Evolutionary conservation across 2,888 invertebrate genomes (phyloP), one percentile per base, ranked within the genome.

Genomic region (Acholoe squamosa): DNA sequence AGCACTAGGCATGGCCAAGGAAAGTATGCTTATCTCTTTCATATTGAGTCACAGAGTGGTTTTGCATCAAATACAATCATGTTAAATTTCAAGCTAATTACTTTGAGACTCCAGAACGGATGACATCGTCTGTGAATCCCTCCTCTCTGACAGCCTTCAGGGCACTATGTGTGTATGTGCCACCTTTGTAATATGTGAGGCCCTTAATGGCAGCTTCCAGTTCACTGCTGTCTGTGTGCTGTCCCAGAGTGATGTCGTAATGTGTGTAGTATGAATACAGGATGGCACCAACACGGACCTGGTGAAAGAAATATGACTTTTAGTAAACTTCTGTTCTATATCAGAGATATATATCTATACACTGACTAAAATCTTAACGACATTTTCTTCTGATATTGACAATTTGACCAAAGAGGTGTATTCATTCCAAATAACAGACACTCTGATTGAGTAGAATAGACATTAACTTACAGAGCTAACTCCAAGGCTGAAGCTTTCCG

Each of bases 111-210:
- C 67, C 67, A 7, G 31, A 31, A 12, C 89, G 28, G 33, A 28
- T 28, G 1, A n/a, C 52, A 54, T 0, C 89, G 16, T 52, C 67
- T 22, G 61, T 19, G 22, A 89, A 31, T n/a, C 61, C 89, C n/a
- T 67, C 34, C 22, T 56, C 67, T 5, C 89, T 22, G 22, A 89
- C 7, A 5, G 22, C 54, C 54, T 54, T 19, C 25, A 86, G 54
- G 25, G 86, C 86, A 22, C 0, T n/a, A 34, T 90, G 56, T 1
- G 90, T 90, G 90, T 84, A 90, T 28, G 90, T 90, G 52, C 31
- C 54, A 0, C 90, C 90, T 5, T 16, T 43, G 61, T 90, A 90
- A 84, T 90, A 90, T 14, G 14, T 16, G 31, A 90, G 77, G 12
- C 33, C 34, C 33, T 31, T 31, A 16, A 90, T 84, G 22, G 90